Evolutionary conservation across 1,140 invertebrate species (phyloP).

Genomic region (Sweltsa coloradensis): DNA sequence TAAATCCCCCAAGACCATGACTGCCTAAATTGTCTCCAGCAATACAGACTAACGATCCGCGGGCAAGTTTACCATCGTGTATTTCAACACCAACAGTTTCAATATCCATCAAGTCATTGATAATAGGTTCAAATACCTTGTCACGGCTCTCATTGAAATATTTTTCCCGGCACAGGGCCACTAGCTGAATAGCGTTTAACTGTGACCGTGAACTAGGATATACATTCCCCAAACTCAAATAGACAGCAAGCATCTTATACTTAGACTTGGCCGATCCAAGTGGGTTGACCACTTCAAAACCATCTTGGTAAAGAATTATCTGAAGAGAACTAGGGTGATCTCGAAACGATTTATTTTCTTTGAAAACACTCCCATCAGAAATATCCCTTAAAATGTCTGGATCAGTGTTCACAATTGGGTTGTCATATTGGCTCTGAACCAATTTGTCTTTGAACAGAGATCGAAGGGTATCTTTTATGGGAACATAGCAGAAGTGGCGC

Average conservation of each 20-base stretch:
- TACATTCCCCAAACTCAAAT: constrained; percentile 23
- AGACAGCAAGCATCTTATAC: constrained; percentile 26
- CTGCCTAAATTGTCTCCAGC: constrained; percentile 7
- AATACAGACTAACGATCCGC: not conserved
- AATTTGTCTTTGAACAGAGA: too few relatives aligned
- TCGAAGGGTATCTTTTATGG: too few relatives aligned
- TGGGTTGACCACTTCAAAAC: constrained; percentile 27
- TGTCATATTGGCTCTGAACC: too few relatives aligned
- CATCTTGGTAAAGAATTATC: constrained; percentile 28
- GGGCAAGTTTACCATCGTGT: not conserved
- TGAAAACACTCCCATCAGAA: too few relatives aligned
- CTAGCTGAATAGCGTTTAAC: not conserved
- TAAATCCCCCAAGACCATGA: constrained; percentile 5
- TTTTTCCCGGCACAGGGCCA: constrained; percentile 1
- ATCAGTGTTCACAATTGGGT: too few relatives aligned
- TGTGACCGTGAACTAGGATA: not conserved
- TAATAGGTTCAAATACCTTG: not conserved
- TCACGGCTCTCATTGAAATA: not conserved
- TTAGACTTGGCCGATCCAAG: constrained; percentile 23
- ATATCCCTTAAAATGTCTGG: too few relatives aligned
- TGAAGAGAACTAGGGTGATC: too few relatives aligned
- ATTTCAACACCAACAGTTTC: not conserved
- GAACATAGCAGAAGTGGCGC: too few relatives aligned
- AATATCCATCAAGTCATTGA: not conserved
- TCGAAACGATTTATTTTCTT: too few relatives aligned